Percentiles rank a stretch among this genome's conserved stretches.
Conservation (phyloP, 2,113 vertebrate genomes). For the Butorides virescens region DNA sequence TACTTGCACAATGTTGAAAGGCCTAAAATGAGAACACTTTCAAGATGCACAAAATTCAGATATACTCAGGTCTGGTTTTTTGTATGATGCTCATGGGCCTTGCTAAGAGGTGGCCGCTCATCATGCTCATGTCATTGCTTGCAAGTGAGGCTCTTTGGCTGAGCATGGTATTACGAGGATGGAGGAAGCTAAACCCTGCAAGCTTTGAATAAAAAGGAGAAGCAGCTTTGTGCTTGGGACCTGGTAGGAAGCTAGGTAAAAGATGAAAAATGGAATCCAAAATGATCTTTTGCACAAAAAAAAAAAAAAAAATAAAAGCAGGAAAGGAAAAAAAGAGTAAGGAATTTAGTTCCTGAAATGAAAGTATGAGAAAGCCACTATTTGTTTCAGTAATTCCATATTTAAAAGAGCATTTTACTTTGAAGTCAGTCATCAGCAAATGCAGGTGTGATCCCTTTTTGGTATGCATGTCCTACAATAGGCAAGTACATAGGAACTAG, state of each 20-base stretch:
- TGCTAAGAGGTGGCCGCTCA: background rate
- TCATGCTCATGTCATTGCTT: background rate
- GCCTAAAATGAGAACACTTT: background rate
- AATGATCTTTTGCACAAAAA: background rate
- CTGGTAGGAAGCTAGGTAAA: background rate
- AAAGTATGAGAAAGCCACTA: background rate
- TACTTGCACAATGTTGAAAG: background rate
- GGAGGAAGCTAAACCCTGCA: background rate
- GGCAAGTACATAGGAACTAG: background rate
- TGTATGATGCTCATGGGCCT: background rate
- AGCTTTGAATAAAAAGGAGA: background rate
- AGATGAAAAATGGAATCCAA: background rate
- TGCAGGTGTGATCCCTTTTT: background rate
- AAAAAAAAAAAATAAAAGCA: background rate
- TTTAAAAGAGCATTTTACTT: conserved; percentile 35
- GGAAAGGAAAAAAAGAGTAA: background rate
- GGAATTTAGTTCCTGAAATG: background rate
- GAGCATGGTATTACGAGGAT: background rate
- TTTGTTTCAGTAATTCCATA: background rate
- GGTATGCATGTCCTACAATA: background rate
- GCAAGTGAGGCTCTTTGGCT: background rate
- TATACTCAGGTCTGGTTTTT: background rate
- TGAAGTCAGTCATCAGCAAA: background rate
- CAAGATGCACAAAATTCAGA: background rate
- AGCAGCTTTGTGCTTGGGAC: background rate